Percentiles rank a stretch among this genome's conserved stretches.
These are phyloP conservation scores for Drosophila takahashii DNA, from an alignment of 1,140 invertebrate species.

Conservation along the genomic window DNA sequence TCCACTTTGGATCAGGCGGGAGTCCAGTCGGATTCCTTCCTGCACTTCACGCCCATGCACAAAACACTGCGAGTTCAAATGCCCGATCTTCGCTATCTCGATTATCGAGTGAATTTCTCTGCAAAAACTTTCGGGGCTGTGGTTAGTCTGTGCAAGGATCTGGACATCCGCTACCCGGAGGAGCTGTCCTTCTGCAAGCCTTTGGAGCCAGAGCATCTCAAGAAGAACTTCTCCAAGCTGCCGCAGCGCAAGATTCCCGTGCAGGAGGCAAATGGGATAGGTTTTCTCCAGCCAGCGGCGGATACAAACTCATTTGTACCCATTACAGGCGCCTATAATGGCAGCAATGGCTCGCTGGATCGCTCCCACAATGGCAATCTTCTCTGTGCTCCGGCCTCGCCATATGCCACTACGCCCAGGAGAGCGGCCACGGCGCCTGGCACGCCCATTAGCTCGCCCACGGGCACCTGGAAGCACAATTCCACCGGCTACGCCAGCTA, in stretches of 20 bases:
- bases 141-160: slow-evolving; percentile 97
- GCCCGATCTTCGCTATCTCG: slow-evolving; percentile 96
- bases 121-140: slow-evolving; percentile 98
- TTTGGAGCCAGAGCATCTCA: slow-evolving; percentile 92
- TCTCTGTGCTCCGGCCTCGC: slow-evolving; percentile 63
- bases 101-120: slow-evolving; percentile 98
- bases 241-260: slow-evolving; percentile 87
- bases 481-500: slow-evolving; percentile 74
- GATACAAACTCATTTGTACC: slow-evolving; percentile 96
- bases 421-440: slow-evolving; percentile 88
- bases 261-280: slow-evolving; percentile 76
- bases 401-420: slow-evolving; percentile 86
- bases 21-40: slow-evolving; percentile 96
- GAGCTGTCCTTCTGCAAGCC: slow-evolving; percentile 98
- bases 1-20: slow-evolving; percentile 99
- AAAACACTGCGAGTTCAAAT: slow-evolving; percentile 96
- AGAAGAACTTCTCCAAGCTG: slow-evolving; percentile 93
- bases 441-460: slow-evolving; percentile 89
- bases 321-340: slow-evolving; percentile 87
- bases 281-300: slow-evolving; percentile 86
- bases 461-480: slow-evolving; percentile 84
- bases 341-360: slow-evolving; percentile 91
- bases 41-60: slow-evolving; percentile 99
- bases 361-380: slow-evolving; percentile 85
- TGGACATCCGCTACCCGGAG: slow-evolving; percentile 98